Conservation (phyloP, 2,113 vertebrate species). For the Macroglossus sobrinus region DNA sequence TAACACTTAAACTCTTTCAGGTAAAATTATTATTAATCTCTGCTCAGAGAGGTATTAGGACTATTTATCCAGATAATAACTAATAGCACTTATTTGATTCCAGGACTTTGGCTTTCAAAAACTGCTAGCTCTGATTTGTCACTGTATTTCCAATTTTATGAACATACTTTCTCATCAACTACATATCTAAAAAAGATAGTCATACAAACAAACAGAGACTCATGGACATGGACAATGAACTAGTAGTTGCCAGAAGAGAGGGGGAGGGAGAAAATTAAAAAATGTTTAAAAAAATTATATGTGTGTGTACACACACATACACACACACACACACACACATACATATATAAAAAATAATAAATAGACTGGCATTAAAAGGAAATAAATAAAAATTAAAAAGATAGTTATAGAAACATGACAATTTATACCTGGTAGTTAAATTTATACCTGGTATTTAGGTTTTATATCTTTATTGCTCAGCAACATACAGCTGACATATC, state of each 20-base stretch:
- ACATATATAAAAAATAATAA: no score
- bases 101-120: neutral
- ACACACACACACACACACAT: no score
- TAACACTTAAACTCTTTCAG: neutral
- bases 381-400: neutral
- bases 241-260: no score
- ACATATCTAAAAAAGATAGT: neutral
- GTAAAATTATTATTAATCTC: neutral
- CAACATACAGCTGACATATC: neutral
- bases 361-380: no score
- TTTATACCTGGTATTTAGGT: neutral
- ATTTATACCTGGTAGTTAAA: neutral
- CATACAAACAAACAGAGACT: neutral
- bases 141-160: neutral
- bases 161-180: neutral
- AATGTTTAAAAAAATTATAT: no score
- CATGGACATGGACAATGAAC: no score
- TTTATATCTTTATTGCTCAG: neutral
- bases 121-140: neutral
- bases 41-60: neutral
- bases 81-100: neutral
- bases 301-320: no score
- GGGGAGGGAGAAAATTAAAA: no score
- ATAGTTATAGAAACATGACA: neutral
- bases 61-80: neutral